Conservation (phyloP, 2,888 invertebrate genomes). For the Hydriomena furcata region DNA sequence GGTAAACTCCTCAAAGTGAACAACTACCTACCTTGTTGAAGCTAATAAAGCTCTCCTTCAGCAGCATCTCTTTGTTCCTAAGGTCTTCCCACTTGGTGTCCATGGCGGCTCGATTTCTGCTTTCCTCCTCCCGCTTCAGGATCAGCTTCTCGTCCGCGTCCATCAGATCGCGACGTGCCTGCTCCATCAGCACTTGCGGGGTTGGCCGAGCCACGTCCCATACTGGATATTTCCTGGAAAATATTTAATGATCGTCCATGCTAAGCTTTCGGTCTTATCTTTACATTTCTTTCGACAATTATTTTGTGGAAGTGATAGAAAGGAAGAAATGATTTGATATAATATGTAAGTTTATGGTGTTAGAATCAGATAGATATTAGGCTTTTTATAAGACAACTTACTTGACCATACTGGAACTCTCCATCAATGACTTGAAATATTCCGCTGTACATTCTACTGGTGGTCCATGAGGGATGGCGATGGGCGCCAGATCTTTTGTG, state of each 20-base stretch:
- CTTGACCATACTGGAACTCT: conserved; percentile 76
- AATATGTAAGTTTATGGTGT: not conserved
- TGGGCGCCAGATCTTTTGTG: conserved; percentile 72
- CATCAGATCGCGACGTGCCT: conserved; percentile 78
- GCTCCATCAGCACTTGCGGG: conserved; percentile 81
- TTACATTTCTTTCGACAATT: not conserved
- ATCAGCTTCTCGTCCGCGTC: conserved; percentile 75
- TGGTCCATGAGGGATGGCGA: conserved; percentile 76
- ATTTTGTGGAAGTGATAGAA: too few species aligned
- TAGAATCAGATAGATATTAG: not conserved
- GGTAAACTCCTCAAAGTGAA: too few species aligned
- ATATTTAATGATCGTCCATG: not conserved
- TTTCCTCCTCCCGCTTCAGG: conserved; percentile 69
- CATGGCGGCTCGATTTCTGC: conserved; percentile 65
- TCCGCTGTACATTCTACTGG: conserved; percentile 78
- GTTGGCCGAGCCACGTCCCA: conserved; percentile 84
- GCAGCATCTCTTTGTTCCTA: conserved; percentile 72
- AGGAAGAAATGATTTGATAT: too few species aligned
- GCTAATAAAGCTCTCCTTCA: conserved; percentile 84
- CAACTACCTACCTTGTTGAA: conserved; percentile 71
- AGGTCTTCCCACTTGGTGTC: conserved; percentile 83
- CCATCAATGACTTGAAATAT: conserved; percentile 80
- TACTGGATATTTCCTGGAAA: conserved; percentile 82
- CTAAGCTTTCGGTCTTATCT: not conserved
- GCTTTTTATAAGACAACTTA: conserved; percentile 48